Percentiles rank a stretch among this genome's conserved stretches.
Evolutionary conservation across 2,888 invertebrate genomes (phyloP).

Genomic region (Philaethria dido): DNA sequence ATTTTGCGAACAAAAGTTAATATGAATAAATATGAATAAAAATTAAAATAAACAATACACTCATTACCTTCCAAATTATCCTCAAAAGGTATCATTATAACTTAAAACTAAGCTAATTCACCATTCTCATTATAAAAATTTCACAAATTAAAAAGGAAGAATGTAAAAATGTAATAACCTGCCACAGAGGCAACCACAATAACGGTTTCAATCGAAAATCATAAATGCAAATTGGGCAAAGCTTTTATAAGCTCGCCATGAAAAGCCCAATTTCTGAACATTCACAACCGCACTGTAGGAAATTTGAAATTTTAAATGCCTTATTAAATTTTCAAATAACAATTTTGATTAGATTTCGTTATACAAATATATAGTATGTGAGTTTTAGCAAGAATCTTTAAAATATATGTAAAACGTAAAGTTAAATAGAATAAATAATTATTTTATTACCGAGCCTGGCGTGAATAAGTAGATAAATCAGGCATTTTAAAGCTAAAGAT

Average conservation of each 20-base stretch:
- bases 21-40: no score
- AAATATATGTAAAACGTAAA: background rate
- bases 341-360: slow-evolving; percentile 15
- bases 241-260: slow-evolving; percentile 42
- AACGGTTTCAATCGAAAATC: slow-evolving; percentile 37
- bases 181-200: slow-evolving; percentile 21
- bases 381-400: background rate
- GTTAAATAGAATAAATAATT: no score
- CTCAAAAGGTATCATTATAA: background rate
- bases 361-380: background rate
- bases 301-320: slow-evolving; percentile 50
- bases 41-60: background rate
- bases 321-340: slow-evolving; percentile 29
- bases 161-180: slow-evolving; percentile 24
- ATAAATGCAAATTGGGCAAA: slow-evolving; percentile 40
- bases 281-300: slow-evolving; percentile 53
- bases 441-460: no score
- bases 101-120: background rate
- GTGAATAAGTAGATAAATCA: no score
- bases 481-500: no score
- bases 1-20: no score
- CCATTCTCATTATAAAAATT: background rate
- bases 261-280: slow-evolving; percentile 58
- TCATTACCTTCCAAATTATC: background rate
- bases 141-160: slow-evolving; percentile 3